A percentile compares a stretch with the other conserved stretches of the same genome.
phyloP scores from a whole-genome alignment of 2,113 vertebrate species.

The Numida meleagris region DNA sequence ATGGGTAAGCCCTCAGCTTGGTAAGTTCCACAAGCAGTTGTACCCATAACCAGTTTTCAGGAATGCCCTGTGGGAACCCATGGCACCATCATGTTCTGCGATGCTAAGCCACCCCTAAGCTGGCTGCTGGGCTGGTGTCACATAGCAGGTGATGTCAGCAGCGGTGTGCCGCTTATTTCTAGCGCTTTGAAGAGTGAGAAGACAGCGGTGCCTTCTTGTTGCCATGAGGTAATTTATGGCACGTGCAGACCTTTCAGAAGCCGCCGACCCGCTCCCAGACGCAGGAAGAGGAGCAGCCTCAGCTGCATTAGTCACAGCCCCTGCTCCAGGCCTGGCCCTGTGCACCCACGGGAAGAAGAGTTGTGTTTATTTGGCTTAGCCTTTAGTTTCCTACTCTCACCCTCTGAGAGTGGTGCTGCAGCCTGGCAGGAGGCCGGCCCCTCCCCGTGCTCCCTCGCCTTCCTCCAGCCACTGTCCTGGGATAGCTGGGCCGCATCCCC shows the following conservation, averaged over 20 bases:
- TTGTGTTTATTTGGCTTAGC: constrained; percentile 48
- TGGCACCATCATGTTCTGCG: not conserved
- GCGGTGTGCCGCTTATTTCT: not conserved
- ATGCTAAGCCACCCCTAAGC: constrained; percentile 21
- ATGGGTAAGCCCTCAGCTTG: not conserved
- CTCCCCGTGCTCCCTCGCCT: not conserved
- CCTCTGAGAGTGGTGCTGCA: constrained; percentile 38
- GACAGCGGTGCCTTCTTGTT: not conserved
- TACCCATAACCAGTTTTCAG: not conserved
- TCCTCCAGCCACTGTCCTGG: not conserved
- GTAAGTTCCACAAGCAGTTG: not conserved
- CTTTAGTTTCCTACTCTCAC: constrained; percentile 25
- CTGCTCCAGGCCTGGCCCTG: not conserved
- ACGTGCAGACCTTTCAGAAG: not conserved
- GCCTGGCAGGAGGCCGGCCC: constrained; percentile 36
- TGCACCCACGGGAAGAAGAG: not conserved
- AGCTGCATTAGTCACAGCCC: constrained; percentile 2
- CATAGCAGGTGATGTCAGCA: not conserved
- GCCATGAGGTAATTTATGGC: not conserved
- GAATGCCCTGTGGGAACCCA: not conserved
- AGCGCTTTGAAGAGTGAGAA: not conserved
- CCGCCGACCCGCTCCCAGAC: not conserved
- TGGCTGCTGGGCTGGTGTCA: not conserved
- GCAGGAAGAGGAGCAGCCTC: constrained; percentile 39
- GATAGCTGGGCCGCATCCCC: not conserved